phyloP scores from a whole-genome alignment of 2,888 invertebrate genomes.

The Antheraea assamensis region DNA sequence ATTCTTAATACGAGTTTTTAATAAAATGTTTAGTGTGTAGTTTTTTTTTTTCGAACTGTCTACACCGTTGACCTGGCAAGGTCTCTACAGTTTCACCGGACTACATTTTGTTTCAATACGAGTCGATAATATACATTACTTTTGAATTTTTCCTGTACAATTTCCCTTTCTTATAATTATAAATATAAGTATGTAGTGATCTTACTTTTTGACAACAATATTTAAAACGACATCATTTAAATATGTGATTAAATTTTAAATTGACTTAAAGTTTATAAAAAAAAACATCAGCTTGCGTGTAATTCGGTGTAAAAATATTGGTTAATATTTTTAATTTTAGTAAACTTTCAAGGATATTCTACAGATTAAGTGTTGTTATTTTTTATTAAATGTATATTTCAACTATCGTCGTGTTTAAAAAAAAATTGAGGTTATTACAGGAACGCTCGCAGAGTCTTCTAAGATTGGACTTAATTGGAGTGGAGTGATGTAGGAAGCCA shows the following conservation, averaged over 20 bases:
- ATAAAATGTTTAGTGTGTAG: conserved; percentile 31
- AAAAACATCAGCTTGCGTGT: not conserved
- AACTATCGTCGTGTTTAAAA: too few species aligned
- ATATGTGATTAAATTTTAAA: not conserved
- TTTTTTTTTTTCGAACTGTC: too few species aligned
- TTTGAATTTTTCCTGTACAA: not conserved
- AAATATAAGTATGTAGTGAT: not conserved
- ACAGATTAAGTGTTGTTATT: too few species aligned
- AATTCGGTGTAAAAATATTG: not conserved
- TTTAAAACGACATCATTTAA: not conserved
- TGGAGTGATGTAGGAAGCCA: too few species aligned
- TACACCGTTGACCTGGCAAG: too few species aligned
- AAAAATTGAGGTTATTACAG: too few species aligned
- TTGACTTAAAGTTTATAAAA: not conserved
- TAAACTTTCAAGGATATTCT: not conserved
- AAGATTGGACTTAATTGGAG: too few species aligned
- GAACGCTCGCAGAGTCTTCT: too few species aligned
- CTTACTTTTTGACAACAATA: not conserved
- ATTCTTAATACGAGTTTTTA: conserved; percentile 39
- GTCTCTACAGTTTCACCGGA: too few species aligned
- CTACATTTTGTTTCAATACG: conserved; percentile 31
- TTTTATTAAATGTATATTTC: too few species aligned
- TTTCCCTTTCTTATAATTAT: not conserved
- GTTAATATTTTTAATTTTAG: not conserved
- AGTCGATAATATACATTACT: not conserved